Conservation (phyloP, 2,113 vertebrate genomes). For the Syngnathus scovelli region DNA sequence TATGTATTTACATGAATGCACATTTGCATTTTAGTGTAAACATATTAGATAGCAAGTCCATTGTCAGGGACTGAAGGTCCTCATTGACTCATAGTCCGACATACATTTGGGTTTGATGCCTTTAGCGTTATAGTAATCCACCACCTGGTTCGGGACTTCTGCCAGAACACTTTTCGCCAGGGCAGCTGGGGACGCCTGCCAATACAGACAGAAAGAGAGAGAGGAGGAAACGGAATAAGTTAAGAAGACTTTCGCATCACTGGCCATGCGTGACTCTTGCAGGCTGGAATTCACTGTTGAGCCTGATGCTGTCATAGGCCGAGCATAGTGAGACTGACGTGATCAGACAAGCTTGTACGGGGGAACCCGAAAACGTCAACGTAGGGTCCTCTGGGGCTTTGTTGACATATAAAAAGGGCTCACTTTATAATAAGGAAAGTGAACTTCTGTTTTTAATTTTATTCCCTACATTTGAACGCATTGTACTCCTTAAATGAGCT, state of each 20-base stretch:
- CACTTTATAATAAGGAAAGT: not conserved
- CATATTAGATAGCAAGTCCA: constrained; percentile 53
- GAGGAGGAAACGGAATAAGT: constrained; percentile 48
- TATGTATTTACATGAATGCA: constrained; percentile 34
- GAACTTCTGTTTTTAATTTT: too few relatives aligned
- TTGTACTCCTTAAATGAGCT: too few relatives aligned
- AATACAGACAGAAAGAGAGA: constrained; percentile 45
- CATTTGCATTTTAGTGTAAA: constrained; percentile 17
- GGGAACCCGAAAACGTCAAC: constrained; percentile 18
- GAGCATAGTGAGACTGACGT: constrained; percentile 29
- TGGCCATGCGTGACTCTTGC: constrained; percentile 2
- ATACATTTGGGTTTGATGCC: constrained; percentile 95
- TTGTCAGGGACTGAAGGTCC: constrained; percentile 89
- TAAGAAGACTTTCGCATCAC: constrained; percentile 21
- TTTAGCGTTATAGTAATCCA: constrained; percentile 99
- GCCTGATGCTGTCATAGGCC: constrained; percentile 23
- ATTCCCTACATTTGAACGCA: too few relatives aligned
- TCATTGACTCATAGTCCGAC: constrained; percentile 93
- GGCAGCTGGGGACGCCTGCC: constrained; percentile 92
- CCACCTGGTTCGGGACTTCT: constrained; percentile 98
- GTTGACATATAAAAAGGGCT: not conserved
- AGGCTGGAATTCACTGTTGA: constrained; percentile 20
- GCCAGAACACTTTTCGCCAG: constrained; percentile 96
- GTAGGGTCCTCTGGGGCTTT: constrained; percentile 13
- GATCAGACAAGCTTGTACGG: constrained; percentile 38